Percentiles rank a stretch among this genome's conserved stretches.
phyloP scores from a whole-genome alignment of 2,113 vertebrate species.

The Platycercus adscitus region DNA sequence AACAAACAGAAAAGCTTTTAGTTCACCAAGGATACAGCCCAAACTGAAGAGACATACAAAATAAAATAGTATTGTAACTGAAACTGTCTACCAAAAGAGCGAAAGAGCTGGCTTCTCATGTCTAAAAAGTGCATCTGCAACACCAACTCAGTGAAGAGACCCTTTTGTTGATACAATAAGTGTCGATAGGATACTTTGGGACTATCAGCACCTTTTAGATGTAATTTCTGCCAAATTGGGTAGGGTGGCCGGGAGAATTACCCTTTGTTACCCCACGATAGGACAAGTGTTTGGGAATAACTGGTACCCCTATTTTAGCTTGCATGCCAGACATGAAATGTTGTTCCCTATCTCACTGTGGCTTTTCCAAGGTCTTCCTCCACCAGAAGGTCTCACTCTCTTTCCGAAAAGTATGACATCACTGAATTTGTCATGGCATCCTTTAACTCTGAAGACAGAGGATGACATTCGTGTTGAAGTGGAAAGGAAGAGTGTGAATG shows the following conservation, averaged over 20 bases:
- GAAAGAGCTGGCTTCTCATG: background rate
- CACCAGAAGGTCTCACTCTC: slow-evolving; percentile 80
- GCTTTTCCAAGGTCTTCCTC: slow-evolving; percentile 78
- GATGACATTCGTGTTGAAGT: slow-evolving; percentile 81
- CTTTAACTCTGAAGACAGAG: slow-evolving; percentile 69
- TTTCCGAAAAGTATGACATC: slow-evolving; percentile 80
- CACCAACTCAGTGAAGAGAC: background rate
- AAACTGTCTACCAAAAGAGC: background rate
- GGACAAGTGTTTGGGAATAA: background rate
- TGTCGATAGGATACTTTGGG: background rate
- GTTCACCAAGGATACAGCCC: background rate
- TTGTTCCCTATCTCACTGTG: slow-evolving; percentile 49
- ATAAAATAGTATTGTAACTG: background rate
- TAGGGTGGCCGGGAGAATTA: background rate
- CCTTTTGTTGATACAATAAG: background rate
- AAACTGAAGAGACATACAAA: background rate
- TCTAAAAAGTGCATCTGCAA: background rate
- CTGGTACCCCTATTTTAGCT: background rate
- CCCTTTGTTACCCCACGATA: background rate
- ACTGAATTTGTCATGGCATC: slow-evolving; percentile 84
- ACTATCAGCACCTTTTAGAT: background rate
- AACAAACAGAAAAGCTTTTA: background rate
- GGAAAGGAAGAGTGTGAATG: slow-evolving; percentile 71
- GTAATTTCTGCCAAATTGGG: background rate
- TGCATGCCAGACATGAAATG: slow-evolving; percentile 6